phyloP scores from a whole-genome alignment of 2,888 invertebrate species.

The Lycia hirtaria region DNA sequence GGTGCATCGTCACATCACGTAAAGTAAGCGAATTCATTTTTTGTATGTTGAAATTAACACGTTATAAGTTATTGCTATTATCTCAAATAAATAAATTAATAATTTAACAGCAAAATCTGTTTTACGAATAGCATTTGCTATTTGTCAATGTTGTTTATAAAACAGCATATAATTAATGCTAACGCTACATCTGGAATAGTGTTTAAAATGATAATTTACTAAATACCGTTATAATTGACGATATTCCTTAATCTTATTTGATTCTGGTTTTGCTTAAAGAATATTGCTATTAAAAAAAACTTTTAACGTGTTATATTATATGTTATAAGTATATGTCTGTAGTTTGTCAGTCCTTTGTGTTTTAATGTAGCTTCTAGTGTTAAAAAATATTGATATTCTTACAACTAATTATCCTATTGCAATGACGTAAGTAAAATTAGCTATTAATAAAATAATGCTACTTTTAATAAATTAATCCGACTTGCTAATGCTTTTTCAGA shows the following conservation, averaged over 20 bases:
- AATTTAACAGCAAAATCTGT: neutral
- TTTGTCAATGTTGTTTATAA: neutral
- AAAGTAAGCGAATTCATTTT: slow-evolving; percentile 67
- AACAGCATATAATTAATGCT: no score
- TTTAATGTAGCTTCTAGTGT: slow-evolving; percentile 14
- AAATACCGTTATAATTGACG: no score
- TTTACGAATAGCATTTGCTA: neutral
- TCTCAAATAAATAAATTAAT: neutral
- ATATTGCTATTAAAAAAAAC: neutral
- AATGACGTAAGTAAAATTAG: slow-evolving; percentile 14
- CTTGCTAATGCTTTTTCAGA: slow-evolving; percentile 15
- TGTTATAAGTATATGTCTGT: slow-evolving; percentile 26
- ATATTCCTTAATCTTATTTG: no score
- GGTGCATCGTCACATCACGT: slow-evolving; percentile 54
- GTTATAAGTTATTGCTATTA: slow-evolving; percentile 40
- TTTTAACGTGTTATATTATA: slow-evolving; percentile 33
- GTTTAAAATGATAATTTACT: no score
- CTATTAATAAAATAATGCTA: slow-evolving; percentile 1
- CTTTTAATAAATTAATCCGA: slow-evolving; percentile 6
- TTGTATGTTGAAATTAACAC: slow-evolving; percentile 39
- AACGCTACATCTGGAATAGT: no score
- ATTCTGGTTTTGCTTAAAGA: neutral
- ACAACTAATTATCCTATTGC: neutral
- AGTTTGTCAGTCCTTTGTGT: slow-evolving; percentile 31
- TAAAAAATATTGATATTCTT: neutral